Percentiles rank a stretch among this genome's conserved stretches.
Evolutionary conservation across 2,113 vertebrate species (phyloP).

Genomic region (Paramisgurnus dabryanus): DNA sequence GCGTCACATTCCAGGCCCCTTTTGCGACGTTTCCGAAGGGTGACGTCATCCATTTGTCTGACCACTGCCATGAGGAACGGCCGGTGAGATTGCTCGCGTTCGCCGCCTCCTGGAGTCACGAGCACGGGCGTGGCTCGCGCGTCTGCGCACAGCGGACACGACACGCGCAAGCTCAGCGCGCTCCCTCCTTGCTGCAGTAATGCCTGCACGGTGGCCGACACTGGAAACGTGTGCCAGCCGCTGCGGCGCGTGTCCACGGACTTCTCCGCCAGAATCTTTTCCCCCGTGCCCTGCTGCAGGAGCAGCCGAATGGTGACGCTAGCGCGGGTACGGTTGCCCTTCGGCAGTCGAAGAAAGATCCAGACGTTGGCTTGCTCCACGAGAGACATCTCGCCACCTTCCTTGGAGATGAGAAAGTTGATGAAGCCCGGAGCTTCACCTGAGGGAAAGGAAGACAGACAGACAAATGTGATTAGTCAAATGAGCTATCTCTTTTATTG

Average conservation of each 20-base stretch:
- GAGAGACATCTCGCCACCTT: constrained; percentile 84
- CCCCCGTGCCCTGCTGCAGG: constrained; percentile 79
- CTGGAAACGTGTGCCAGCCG: constrained; percentile 92
- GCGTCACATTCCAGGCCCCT: constrained; percentile 96
- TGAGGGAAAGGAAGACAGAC: constrained; percentile 64
- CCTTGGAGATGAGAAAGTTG: constrained; percentile 91
- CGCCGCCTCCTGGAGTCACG: constrained; percentile 61
- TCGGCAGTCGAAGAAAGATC: constrained; percentile 92
- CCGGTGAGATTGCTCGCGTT: constrained; percentile 90
- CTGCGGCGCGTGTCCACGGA: constrained; percentile 90
- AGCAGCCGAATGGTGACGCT: constrained; percentile 87
- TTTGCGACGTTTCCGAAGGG: constrained; percentile 79
- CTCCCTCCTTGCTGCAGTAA: constrained; percentile 79
- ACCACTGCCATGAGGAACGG: constrained; percentile 96
- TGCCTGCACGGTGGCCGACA: constrained; percentile 83
- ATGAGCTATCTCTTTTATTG: constrained; percentile 15
- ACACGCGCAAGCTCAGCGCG: constrained; percentile 81
- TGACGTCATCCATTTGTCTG: constrained; percentile 80
- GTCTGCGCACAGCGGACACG: constrained; percentile 87
- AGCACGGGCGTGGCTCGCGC: constrained; percentile 83
- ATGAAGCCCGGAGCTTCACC: constrained; percentile 79
- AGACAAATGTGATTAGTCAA: constrained; percentile 47
- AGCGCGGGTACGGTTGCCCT: constrained; percentile 88
- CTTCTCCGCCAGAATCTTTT: constrained; percentile 84
- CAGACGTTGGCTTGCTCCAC: constrained; percentile 93